Evolutionary conservation across 2,113 vertebrate species (phyloP).

Genomic region (Oryzias curvinotus): DNA sequence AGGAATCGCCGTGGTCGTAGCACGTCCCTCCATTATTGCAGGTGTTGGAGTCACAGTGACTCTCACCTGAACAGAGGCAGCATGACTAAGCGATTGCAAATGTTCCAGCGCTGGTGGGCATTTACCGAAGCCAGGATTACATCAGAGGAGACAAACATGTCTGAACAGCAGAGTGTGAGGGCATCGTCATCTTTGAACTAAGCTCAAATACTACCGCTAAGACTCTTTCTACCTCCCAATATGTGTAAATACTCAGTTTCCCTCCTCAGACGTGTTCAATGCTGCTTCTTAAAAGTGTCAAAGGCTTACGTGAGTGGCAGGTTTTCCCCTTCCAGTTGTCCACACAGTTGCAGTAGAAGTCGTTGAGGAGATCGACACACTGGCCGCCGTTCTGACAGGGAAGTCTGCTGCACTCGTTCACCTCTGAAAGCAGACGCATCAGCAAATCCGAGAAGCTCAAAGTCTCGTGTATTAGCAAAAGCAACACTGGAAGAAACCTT

Average conservation of each 20-base stretch:
- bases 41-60: slow-evolving; percentile 89
- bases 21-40: slow-evolving; percentile 94
- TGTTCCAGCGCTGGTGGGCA: neutral
- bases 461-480: neutral
- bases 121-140: neutral
- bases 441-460: neutral
- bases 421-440: slow-evolving; percentile 75
- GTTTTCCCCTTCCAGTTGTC: slow-evolving; percentile 96
- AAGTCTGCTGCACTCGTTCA: slow-evolving; percentile 89
- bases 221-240: too few relatives aligned
- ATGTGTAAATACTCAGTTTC: too few relatives aligned
- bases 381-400: slow-evolving; percentile 89
- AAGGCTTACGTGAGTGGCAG: slow-evolving; percentile 84
- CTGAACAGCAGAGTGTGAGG: slow-evolving; percentile 7
- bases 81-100: slow-evolving; percentile 14
- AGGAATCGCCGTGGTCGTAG: slow-evolving; percentile 88
- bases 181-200: neutral
- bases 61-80: slow-evolving; percentile 79
- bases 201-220: too few relatives aligned
- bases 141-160: slow-evolving; percentile 8
- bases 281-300: too few relatives aligned
- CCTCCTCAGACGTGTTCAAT: too few relatives aligned
- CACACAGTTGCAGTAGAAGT: slow-evolving; percentile 90
- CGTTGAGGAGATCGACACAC: slow-evolving; percentile 88
- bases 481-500: too few relatives aligned